Base-by-base conservation (phyloP, 2,113 vertebrate genomes). In the Oncorhynchus nerka region DNA sequence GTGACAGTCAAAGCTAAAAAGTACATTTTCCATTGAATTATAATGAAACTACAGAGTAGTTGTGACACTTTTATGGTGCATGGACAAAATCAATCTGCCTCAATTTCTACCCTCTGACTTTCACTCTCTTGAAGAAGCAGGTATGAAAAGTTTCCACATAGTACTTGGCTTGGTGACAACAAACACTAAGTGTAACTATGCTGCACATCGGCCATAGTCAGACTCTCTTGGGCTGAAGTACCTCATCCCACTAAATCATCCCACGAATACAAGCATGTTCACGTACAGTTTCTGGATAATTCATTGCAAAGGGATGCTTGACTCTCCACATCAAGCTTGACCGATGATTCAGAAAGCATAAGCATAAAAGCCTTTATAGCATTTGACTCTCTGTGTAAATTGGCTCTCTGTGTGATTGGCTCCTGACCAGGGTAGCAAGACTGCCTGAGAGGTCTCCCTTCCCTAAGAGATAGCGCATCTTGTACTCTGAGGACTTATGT, bases 291-390 rank as follows among this genome's bases (percentile, higher is more conserved):
- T 15, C 12, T 16, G 6, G 24, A 28, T 30, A 30, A 66, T 28
- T 30, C 26, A 66, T 30, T 66, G 3, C 26, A 30, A 28, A 11
- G 26, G 26, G 13, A 66, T 26, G 64, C 26, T 32, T 66, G 22
- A 66, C 64, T 15, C 28, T 20, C n/a, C 73, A 75, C 30, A 78
- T 62, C 39, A 19, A n/a, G 62, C 65, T 76, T 34, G 61, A 68
- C 32, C 22, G 28, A 24, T 75, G 74, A 79, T 67, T 64, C 71
- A 28, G 65, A 20, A 39, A 70, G 32, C 32, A 32, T 49, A 20
- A 20, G 55, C 4, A 20, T 57, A 57, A 57, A 57, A 57, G 16
- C 16, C 55, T 57, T 57, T 57, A 57, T 16, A 20, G 15, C 55
- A 16, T 57, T 57, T 57, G 55, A 57, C 55, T 57, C 19, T 20